Percentiles rank a stretch among this genome's conserved stretches.
Evolutionary conservation across 2,888 invertebrate species (phyloP).

Genomic region (Pediacus dermestoides): DNA sequence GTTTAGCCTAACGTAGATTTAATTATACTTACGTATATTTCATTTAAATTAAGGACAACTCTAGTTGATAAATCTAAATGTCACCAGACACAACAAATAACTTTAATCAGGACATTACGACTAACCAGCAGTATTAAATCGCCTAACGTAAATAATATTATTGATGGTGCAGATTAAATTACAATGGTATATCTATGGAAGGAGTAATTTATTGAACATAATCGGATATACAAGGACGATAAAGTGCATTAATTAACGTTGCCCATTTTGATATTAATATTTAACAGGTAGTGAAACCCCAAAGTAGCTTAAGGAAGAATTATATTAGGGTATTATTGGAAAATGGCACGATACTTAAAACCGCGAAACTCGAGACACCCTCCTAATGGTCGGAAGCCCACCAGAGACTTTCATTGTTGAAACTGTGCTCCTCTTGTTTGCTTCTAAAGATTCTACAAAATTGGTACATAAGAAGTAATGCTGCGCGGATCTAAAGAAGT

Average conservation of each 20-base stretch:
- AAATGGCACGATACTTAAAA: conserved; percentile 20
- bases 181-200: no score
- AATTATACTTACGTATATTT: no score
- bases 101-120: no score
- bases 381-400: conserved; percentile 14
- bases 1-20: no score
- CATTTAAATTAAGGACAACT: no score
- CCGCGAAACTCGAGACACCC: conserved; percentile 19
- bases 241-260: conserved; percentile 13
- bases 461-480: no score
- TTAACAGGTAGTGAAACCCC: conserved; percentile 21
- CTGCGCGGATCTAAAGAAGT: no score
- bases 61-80: no score
- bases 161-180: no score
- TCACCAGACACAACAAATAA: no score
- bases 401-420: conserved; percentile 10
- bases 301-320: conserved; percentile 25
- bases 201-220: conserved; percentile 10
- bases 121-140: no score
- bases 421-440: conserved; percentile 7
- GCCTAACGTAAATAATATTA: no score
- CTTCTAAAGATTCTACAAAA: conserved; percentile 3
- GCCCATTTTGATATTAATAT: conserved; percentile 22
- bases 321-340: conserved; percentile 23
- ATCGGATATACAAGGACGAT: conserved; percentile 8